phyloP scores from a whole-genome alignment of 30 jellyfish, hydroid and myxozoan species.

The Aurelia aurita complex sp. Pacific region DNA sequence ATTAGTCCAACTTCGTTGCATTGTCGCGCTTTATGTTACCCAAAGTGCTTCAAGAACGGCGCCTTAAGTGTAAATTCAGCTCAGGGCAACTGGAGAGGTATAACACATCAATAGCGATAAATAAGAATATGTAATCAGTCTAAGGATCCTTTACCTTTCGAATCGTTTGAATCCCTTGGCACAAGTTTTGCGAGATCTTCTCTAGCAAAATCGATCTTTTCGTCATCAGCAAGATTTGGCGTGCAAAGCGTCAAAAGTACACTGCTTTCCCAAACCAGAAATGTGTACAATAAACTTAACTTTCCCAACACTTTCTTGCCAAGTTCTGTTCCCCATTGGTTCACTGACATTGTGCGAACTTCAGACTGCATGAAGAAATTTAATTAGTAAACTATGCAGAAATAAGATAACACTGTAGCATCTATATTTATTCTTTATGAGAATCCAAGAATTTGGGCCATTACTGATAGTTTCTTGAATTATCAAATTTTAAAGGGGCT shows the following conservation, averaged over 20 bases:
- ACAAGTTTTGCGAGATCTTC: constrained; percentile 70
- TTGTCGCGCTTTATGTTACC: too few relatives aligned
- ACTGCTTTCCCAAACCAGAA: constrained; percentile 98
- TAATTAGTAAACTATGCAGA: too few relatives aligned
- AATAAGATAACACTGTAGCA: too few relatives aligned
- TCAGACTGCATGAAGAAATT: constrained; percentile 58
- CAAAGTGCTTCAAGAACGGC: too few relatives aligned
- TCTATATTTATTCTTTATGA: too few relatives aligned
- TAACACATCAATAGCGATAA: too few relatives aligned
- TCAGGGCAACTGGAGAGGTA: too few relatives aligned
- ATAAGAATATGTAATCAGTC: background rate
- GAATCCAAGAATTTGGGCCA: too few relatives aligned
- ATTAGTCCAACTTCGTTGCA: too few relatives aligned
- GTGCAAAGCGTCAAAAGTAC: constrained; percentile 83
- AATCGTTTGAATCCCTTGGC: constrained; percentile 28
- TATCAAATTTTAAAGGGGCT: too few relatives aligned
- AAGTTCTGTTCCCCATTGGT: constrained; percentile 96
- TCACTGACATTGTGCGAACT: constrained; percentile 85
- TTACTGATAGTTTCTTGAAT: too few relatives aligned
- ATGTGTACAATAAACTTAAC: constrained; percentile 74
- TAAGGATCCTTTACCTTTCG: constrained; percentile 22
- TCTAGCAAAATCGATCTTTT: constrained; percentile 72
- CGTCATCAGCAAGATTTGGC: constrained; percentile 70
- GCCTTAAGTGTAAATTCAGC: too few relatives aligned
- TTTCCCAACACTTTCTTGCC: constrained; percentile 84